phyloP scores from a whole-genome alignment of 2,113 vertebrate species.

The Leuciscus idus region DNA sequence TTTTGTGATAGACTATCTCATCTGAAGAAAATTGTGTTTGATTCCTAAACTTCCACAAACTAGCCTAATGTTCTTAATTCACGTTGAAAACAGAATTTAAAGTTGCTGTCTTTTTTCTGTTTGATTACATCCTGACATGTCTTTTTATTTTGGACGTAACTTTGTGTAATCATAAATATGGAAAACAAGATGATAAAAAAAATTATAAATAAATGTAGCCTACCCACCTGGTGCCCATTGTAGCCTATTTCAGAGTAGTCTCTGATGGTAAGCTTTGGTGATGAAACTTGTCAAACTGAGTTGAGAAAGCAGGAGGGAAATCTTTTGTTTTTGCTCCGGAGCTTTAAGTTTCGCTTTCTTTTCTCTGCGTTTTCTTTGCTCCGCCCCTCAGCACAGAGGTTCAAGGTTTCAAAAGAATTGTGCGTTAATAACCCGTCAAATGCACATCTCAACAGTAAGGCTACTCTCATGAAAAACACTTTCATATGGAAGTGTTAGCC shows the following conservation, averaged over 20 bases:
- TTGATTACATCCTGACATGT: neutral
- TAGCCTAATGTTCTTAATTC: neutral
- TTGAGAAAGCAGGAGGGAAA: neutral
- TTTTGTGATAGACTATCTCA: neutral
- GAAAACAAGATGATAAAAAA: no score
- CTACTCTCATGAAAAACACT: neutral
- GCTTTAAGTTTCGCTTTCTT: conserved; percentile 11
- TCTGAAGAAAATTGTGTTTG: neutral
- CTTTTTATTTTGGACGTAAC: neutral
- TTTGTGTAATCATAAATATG: neutral
- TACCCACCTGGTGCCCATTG: conserved; percentile 18
- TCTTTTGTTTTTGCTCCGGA: neutral
- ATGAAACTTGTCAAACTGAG: neutral
- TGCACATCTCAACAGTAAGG: neutral
- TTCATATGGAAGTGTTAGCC: neutral
- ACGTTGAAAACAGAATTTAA: neutral
- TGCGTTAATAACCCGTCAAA: neutral
- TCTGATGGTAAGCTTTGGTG: neutral
- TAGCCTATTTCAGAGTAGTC: neutral
- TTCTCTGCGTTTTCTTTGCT: neutral
- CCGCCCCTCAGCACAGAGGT: neutral
- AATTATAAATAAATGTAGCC: neutral
- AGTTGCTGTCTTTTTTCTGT: neutral
- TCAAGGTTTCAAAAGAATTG: neutral
- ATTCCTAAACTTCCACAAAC: neutral